phyloP scores from a whole-genome alignment of 2,113 vertebrate genomes.

The Microcebus lehilahytsara region DNA sequence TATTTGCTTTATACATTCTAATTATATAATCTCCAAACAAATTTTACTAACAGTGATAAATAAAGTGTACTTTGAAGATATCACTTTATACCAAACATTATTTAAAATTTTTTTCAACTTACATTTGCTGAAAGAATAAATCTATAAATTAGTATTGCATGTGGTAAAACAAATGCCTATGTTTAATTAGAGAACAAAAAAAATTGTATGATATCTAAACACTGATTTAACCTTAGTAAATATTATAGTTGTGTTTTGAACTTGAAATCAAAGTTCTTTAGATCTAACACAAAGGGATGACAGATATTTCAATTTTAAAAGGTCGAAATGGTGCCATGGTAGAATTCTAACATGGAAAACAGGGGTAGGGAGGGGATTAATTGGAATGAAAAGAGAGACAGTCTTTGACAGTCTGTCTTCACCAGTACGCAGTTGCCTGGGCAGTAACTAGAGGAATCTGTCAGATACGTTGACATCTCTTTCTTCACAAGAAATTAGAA shows the following conservation, averaged over 20 bases:
- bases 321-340: neutral
- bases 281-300: neutral
- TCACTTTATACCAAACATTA: neutral
- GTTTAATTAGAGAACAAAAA: neutral
- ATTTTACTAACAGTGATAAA: neutral
- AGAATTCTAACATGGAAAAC: neutral
- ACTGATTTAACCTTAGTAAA: neutral
- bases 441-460: neutral
- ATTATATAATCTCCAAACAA: neutral
- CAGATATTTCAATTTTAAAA: neutral
- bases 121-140: neutral
- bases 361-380: neutral
- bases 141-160: neutral
- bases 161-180: neutral
- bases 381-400: neutral
- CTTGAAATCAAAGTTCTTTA: slow-evolving; percentile 2
- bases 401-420: neutral
- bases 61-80: neutral
- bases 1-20: neutral
- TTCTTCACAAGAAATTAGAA: slow-evolving; percentile 7
- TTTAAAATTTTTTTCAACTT: neutral
- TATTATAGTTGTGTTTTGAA: neutral
- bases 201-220: neutral
- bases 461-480: neutral
- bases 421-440: neutral